These are phyloP conservation scores for Saccopteryx leptura DNA, from an alignment of 2,113 vertebrate genomes.

Conservation along the genomic window DNA sequence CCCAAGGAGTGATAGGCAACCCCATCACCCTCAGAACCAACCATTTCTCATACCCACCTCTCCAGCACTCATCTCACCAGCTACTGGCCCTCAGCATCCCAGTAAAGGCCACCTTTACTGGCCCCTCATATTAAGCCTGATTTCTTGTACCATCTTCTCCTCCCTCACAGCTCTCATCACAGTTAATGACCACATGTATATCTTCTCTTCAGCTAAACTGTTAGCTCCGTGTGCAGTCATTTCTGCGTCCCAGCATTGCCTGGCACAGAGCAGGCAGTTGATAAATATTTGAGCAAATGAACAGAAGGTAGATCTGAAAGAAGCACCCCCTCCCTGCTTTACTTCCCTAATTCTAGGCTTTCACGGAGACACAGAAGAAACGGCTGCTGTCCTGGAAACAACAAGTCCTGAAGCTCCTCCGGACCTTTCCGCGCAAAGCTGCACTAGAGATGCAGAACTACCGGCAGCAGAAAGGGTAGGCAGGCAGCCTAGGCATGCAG, in stretches of 20 bases:
- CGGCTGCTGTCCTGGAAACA: conserved; percentile 97
- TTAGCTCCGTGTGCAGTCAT: neutral
- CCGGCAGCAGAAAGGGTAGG: conserved; percentile 95
- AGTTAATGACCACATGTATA: neutral
- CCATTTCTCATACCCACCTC: neutral
- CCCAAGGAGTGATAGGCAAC: neutral
- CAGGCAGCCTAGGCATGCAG: accelerated
- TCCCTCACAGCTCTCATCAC: neutral
- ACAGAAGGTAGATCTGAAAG: neutral
- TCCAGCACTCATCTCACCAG: neutral
- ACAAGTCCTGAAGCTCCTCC: conserved; percentile 96
- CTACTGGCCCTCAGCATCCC: neutral
- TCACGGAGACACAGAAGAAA: conserved; percentile 97
- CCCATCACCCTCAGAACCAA: neutral
- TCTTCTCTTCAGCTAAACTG: neutral
- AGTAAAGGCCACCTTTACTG: neutral
- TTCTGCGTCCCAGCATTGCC: neutral
- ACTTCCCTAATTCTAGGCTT: conserved; percentile 88
- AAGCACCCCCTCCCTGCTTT: neutral
- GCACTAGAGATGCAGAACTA: conserved; percentile 95
- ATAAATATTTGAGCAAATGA: neutral
- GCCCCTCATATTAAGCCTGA: too few relatives aligned
- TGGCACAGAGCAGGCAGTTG: neutral
- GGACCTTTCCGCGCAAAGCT: conserved; percentile 95
- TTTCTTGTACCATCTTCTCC: neutral